phyloP scores from a whole-genome alignment of 92 coral and sea anemone species.

The Porites divaricata region DNA sequence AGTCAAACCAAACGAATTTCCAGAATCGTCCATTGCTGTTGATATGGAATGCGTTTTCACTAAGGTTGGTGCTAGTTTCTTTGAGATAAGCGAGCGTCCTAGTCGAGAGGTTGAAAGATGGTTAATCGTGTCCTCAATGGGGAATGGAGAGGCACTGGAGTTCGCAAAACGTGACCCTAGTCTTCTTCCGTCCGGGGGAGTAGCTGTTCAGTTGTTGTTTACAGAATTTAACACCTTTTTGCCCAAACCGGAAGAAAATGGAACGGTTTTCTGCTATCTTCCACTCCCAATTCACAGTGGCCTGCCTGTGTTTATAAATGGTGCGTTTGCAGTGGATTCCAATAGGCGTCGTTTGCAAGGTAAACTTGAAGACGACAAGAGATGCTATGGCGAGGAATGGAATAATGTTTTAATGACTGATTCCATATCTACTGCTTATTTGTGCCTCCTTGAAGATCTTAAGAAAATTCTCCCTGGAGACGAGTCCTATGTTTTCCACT shows the following conservation, averaged over 20 bases:
- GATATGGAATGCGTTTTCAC: conserved; percentile 35
- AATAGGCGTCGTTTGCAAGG: conserved; percentile 76
- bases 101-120: conserved; percentile 26
- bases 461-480: conserved; percentile 11
- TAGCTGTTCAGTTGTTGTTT: conserved; percentile 56
- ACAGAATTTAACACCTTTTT: not conserved
- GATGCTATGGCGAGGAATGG: conserved; percentile 66
- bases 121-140: conserved; percentile 83
- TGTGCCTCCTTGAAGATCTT: conserved; percentile 61
- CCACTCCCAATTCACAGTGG: conserved; percentile 86
- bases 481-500: conserved; percentile 42
- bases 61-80: conserved; percentile 25
- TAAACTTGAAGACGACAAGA: conserved; percentile 73
- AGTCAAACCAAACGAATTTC: conserved; percentile 1
- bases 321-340: conserved; percentile 73
- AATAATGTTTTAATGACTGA: conserved; percentile 59
- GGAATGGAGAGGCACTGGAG: conserved; percentile 54
- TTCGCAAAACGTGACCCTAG: conserved; percentile 57
- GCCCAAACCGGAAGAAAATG: conserved; percentile 41
- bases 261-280: conserved; percentile 80
- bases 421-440: conserved; percentile 59
- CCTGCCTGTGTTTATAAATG: conserved; percentile 80
- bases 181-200: conserved; percentile 84
- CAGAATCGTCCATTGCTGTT: conserved; percentile 51
- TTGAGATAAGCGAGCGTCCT: not conserved